Evolutionary conservation across 2,888 invertebrate genomes (phyloP).

Genomic region (Fragum whitleyi): DNA sequence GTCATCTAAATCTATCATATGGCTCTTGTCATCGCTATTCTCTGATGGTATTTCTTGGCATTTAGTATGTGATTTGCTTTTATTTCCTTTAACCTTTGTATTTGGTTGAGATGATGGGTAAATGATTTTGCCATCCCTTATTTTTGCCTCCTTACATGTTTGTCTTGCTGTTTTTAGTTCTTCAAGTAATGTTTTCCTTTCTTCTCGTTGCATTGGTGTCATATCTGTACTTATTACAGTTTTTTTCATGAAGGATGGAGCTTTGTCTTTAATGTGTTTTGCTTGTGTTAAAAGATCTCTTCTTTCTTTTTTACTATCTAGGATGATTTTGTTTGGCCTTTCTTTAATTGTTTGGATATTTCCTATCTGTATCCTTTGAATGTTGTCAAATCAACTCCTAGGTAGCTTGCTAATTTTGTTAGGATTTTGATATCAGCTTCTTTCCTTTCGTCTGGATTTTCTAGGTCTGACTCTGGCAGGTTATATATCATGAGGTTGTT

Average conservation of each 20-base stretch:
- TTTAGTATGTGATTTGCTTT: neutral
- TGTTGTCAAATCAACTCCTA: neutral
- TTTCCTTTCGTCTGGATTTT: neutral
- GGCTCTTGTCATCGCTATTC: neutral
- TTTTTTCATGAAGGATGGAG: neutral
- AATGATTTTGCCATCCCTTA: neutral
- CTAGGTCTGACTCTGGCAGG: neutral
- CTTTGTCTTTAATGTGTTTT: neutral
- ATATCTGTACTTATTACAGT: neutral
- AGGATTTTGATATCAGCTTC: neutral
- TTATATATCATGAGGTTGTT: neutral
- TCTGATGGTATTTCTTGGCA: neutral
- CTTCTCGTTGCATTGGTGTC: neutral
- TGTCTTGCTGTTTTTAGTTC: neutral
- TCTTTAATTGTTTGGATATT: neutral
- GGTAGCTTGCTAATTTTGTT: neutral
- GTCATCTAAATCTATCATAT: neutral
- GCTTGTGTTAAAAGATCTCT: too few species aligned
- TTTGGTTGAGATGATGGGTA: neutral
- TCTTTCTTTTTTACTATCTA: neutral
- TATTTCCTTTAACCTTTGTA: neutral
- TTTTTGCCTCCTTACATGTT: too few species aligned
- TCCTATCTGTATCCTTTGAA: neutral
- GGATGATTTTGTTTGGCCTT: neutral
- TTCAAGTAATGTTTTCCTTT: neutral